Percentiles rank a stretch among this genome's conserved stretches.
Conservation (phyloP, 2,888 invertebrate genomes). For the Rotaria socialis region DNA sequence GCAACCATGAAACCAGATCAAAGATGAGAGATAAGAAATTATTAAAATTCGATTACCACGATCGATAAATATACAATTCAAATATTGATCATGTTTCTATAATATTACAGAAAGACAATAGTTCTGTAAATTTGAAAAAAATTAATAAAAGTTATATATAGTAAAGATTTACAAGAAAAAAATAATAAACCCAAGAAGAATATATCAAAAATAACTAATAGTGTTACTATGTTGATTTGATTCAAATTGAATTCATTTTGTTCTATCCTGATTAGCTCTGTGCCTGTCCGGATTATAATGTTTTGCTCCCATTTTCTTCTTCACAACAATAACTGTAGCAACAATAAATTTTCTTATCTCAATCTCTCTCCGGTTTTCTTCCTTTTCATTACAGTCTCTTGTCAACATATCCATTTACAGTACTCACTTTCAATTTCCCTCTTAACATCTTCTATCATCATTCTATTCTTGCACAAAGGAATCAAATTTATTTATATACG, state of each 20-base stretch:
- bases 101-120: no score
- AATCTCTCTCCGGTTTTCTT: not conserved
- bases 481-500: no score
- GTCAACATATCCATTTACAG: not conserved
- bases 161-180: not conserved
- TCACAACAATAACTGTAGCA: not conserved
- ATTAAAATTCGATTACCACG: not conserved
- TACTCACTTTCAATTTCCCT: not conserved
- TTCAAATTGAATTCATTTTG: not conserved
- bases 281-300: not conserved
- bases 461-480: not conserved
- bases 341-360: no score
- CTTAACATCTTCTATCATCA: not conserved
- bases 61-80: not conserved
- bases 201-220: not conserved
- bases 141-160: not conserved
- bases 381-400: not conserved
- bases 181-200: not conserved
- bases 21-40: not conserved
- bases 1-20: not conserved
- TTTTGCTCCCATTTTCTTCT: not conserved
- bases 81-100: not conserved
- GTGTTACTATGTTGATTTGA: not conserved
- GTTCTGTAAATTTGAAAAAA: not conserved
- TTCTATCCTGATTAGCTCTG: not conserved